Percentiles rank a stretch among this genome's conserved stretches.
Conservation (phyloP, 2,888 invertebrate species). For the Dolichopus griseipennis region DNA sequence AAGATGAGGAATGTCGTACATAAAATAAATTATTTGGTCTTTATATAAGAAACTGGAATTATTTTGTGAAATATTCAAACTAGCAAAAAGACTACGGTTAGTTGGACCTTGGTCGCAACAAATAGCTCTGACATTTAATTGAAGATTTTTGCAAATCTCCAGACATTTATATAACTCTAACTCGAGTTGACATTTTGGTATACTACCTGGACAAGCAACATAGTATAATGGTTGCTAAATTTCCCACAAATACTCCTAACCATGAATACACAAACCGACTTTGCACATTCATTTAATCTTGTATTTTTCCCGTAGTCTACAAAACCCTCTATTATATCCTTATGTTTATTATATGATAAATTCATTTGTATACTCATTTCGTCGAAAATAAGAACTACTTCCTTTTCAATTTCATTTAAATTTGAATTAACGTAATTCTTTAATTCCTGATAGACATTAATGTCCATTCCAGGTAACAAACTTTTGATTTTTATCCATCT, state of each 20-base stretch:
- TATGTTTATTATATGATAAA: constrained; percentile 13
- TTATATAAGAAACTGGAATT: constrained; percentile 8
- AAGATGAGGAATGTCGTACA: constrained; percentile 13
- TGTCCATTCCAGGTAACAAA: constrained; percentile 5
- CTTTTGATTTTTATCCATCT: not conserved
- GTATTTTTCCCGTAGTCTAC: constrained; percentile 16
- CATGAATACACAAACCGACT: constrained; percentile 13
- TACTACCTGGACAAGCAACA: constrained; percentile 12
- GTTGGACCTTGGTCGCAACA: not conserved
- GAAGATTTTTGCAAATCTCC: constrained; percentile 8
- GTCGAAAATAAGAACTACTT: constrained; percentile 17
- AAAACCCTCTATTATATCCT: constrained; percentile 16
- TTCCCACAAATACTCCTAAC: constrained; percentile 14
- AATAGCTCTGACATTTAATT: no score
- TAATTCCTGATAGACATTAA: constrained; percentile 11
- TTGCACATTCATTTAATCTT: constrained; percentile 1
- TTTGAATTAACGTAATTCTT: not conserved
- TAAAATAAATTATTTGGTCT: constrained; percentile 9
- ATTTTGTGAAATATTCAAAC: not conserved
- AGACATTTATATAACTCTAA: constrained; percentile 10
- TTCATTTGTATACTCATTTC: constrained; percentile 17
- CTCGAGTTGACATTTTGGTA: constrained; percentile 8
- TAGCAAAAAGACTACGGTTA: constrained; percentile 12
- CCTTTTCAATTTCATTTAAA: constrained; percentile 7
- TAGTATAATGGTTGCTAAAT: constrained; percentile 13